These are phyloP conservation scores for Leptocoma aspasia DNA, from an alignment of 2,113 vertebrate species.

Conservation along the genomic window DNA sequence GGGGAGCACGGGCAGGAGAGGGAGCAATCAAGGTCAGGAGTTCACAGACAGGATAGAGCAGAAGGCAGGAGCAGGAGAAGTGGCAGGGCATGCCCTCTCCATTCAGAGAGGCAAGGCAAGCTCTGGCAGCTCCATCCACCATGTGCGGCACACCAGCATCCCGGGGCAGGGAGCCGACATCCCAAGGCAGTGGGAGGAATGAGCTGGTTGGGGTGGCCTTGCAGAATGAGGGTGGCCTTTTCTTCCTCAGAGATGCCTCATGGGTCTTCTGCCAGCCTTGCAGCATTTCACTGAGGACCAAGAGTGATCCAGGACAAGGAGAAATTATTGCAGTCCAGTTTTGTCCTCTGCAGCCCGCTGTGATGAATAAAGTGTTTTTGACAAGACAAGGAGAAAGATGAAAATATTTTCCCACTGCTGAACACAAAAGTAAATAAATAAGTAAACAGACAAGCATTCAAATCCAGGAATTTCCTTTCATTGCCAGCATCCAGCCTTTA, in stretches of 20 bases:
- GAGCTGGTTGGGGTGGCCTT: background rate
- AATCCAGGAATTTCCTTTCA: conserved; percentile 49
- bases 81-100: conserved; percentile 10
- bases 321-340: background rate
- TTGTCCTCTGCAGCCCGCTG: background rate
- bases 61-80: background rate
- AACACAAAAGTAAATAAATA: conserved; percentile 55
- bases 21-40: conserved; percentile 61
- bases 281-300: background rate
- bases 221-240: background rate
- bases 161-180: accelerated
- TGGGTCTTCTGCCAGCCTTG: background rate
- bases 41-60: conserved; percentile 60
- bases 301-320: background rate
- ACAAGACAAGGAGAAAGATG: conserved; percentile 10
- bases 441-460: conserved; percentile 54
- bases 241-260: background rate
- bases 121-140: background rate
- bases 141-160: background rate
- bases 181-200: background rate
- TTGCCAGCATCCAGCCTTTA: conserved; percentile 50
- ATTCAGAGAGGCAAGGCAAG: background rate
- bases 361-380: conserved; percentile 26
- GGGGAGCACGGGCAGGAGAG: background rate
- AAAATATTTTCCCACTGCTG: conserved; percentile 35